These are phyloP conservation scores for Choreutis nemorana DNA, from an alignment of 2,888 invertebrate species.

Conservation along the genomic window DNA sequence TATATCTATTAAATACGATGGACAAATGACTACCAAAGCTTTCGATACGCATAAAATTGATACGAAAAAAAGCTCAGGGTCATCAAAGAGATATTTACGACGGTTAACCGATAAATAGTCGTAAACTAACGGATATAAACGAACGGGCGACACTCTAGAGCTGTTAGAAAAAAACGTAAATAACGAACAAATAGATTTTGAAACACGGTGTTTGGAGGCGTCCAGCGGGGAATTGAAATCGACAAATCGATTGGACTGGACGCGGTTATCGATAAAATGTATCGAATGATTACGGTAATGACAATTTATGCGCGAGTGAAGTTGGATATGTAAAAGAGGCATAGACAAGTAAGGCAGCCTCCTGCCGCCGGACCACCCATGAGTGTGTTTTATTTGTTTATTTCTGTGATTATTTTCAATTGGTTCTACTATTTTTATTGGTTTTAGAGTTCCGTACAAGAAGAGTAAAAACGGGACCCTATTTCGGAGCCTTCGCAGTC, in stretches of 20 bases:
- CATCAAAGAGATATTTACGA: no score
- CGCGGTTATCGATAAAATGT: conserved; percentile 40
- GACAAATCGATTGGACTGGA: conserved; percentile 33
- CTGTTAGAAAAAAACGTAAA: conserved; percentile 18
- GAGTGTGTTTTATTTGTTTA: no score
- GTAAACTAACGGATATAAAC: conserved; percentile 41
- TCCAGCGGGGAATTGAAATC: conserved; percentile 35
- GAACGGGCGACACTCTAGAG: conserved; percentile 24
- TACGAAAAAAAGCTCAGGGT: no score
- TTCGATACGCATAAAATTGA: no score
- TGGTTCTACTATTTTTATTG: no score
- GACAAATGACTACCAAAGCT: no score
- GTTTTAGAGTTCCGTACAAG: no score
- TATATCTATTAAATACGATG: no score
- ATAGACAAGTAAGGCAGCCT: conserved; percentile 35
- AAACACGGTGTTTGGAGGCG: conserved; percentile 27
- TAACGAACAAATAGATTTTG: conserved; percentile 23
- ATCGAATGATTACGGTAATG: conserved; percentile 56
- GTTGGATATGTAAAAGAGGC: conserved; percentile 53
- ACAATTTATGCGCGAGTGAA: conserved; percentile 52
- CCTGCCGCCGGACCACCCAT: conserved; percentile 44
- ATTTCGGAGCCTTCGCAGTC: no score
- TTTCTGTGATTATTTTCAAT: no score
- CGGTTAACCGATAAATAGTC: conserved; percentile 38
- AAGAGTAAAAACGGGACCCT: no score